Conservation (phyloP, 2,888 invertebrate species). For the Hirudinaria manillensis region DNA sequence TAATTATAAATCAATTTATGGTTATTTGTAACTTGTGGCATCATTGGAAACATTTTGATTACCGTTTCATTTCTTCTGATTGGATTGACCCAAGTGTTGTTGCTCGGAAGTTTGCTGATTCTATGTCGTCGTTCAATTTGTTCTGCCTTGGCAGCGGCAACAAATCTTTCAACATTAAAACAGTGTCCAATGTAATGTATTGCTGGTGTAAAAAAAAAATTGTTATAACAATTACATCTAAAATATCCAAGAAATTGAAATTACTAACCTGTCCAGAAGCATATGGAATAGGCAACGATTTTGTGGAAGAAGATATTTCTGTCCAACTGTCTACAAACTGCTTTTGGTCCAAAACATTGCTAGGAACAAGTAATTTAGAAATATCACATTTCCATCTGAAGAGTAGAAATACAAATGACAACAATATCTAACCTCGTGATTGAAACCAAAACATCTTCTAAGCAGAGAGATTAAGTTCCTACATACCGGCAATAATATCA, state of each 20-base stretch:
- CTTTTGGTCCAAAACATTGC: not conserved
- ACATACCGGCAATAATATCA: conserved; percentile 54
- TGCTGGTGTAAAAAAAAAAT: conserved; percentile 40
- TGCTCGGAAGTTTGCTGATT: conserved; percentile 40
- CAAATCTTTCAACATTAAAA: conserved; percentile 50
- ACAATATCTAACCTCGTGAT: not conserved
- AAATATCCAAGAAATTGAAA: not conserved
- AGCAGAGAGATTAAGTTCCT: conserved; percentile 51
- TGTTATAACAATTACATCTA: not conserved
- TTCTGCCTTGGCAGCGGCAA: conserved; percentile 38
- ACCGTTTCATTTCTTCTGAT: conserved; percentile 45
- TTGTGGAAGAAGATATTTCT: conserved; percentile 52
- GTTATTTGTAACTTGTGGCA: not conserved
- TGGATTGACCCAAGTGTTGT: conserved; percentile 49
- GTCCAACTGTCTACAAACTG: conserved; percentile 46
- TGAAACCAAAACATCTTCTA: conserved; percentile 42
- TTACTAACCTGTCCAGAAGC: conserved; percentile 48
- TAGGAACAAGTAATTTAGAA: not conserved
- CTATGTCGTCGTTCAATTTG: conserved; percentile 35
- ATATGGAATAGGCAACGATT: conserved; percentile 51
- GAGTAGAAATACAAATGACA: too few relatives aligned
- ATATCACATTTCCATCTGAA: not conserved
- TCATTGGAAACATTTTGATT: not conserved
- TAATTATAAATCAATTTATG: conserved; percentile 33
- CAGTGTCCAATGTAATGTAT: conserved; percentile 52